Base-by-base conservation (phyloP, 2,888 invertebrate genomes). In the Megastigmus dorsalis region DNA sequence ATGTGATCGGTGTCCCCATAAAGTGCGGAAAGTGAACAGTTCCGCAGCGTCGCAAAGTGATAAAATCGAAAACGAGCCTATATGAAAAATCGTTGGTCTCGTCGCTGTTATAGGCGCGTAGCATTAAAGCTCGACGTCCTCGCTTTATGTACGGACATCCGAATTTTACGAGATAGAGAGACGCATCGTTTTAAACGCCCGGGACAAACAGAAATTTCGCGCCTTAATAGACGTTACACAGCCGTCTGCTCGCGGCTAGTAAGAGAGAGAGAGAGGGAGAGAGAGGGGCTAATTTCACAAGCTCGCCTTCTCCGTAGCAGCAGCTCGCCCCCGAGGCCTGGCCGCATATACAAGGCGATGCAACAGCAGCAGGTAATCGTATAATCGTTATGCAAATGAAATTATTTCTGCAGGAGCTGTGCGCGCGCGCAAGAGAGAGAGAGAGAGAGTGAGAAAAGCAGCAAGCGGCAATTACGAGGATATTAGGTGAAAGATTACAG, bases 361-460 rank as follows among this genome's bases (percentile, higher is more conserved):
- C 26, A 18, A 43, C 45, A 20, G 36, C 54, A 9, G 63, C 48
- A 50, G 52, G 65, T 75, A 75, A 75, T 75, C 54, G 48, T 66
- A 75, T 70, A 70, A 75, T 75, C 75, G 66, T 75, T 75, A 75
- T 75, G 75, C 38, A 75, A 75, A 75, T 75, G 65, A 70, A 75
- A 75, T 75, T 75, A 75, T 75, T 70, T 75, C 43, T 26, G 38
- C 33, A 10, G 20, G 2, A 23, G 7, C n/a, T 13, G 36, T 5
- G 7, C 7, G 15, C 38, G 43, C 48, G 18, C 9, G 36, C n/a
- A n/a, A n/a, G n/a, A n/a, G n/a, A n/a, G n/a, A n/a, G n/a, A n/a
- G n/a, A n/a, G n/a, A n/a, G n/a, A n/a, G n/a, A n/a, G n/a, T n/a
- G n/a, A n/a, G n/a, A n/a, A n/a, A n/a, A n/a, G n/a, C n/a, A n/a